Conservation (phyloP, 2,113 vertebrate genomes). For the Cathartes aura region DNA sequence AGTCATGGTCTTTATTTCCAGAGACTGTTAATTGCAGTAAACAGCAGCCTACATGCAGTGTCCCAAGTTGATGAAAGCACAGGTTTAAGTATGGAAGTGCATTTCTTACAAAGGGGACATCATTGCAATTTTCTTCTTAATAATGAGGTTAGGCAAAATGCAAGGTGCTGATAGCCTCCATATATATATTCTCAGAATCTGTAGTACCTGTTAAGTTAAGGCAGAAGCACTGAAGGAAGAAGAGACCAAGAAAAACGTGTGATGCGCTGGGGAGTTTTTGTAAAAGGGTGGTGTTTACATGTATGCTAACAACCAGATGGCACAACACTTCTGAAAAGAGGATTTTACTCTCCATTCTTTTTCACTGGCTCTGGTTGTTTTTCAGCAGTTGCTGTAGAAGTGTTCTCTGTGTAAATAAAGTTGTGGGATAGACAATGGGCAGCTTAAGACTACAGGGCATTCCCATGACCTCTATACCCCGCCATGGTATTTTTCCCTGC, state of each 20-base stretch:
- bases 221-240: neutral
- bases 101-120: neutral
- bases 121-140: neutral
- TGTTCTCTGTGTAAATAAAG: neutral
- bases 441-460: conserved; percentile 6
- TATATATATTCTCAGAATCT: neutral
- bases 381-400: neutral
- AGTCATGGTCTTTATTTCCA: neutral
- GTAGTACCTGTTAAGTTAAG: neutral
- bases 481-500: conserved; percentile 32
- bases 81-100: neutral
- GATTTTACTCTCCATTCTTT: neutral
- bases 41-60: neutral
- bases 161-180: neutral
- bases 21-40: neutral
- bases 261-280: neutral
- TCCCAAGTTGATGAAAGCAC: neutral
- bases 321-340: neutral
- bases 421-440: neutral
- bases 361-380: neutral
- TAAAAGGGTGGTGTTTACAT: neutral
- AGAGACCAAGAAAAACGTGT: neutral
- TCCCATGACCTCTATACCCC: conserved; percentile 50
- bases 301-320: neutral
- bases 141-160: neutral